Evolutionary conservation across 2,113 vertebrate genomes (phyloP), one percentile per base, ranked within the genome.

Genomic region (Lanius ludovicianus): DNA sequence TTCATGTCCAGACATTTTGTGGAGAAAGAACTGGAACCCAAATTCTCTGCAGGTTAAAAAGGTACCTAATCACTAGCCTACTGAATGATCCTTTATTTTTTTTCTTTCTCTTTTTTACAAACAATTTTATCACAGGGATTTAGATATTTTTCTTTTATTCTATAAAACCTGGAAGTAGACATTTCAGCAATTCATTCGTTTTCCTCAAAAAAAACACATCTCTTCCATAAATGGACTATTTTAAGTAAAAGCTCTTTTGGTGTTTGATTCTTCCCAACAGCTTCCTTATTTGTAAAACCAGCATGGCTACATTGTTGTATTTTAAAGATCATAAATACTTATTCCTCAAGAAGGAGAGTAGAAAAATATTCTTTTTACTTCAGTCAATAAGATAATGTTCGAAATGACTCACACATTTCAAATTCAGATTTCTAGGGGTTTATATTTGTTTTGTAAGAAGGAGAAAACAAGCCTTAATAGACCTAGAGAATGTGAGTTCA

Each of bases 331-430:
- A 63, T 63, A 95, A 94, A 67, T 31, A 41, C 3, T 6, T 46
- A 71, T 11, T 70, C 77, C 63, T 63, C 53, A 70, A 80, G 55
- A 65, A 91, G 27, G 9, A 47, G 33, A 90, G 33, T 25, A 67
- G 50, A 88, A 95, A 95, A 90, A 79, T 50, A 68, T 76, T 86
- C 46, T 82, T 84, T 78, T 77, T 87, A 57, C 30, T 90, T 93
- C 74, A 89, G 70, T 67, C 82, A 94, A 53, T 88, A 91, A 85
- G 69, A 69, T 80, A 68, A 88, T 67, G 33, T 74, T 95, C 35
- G 59, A 84, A 93, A 86, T 96, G 1, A 89, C 65, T 90, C 88
- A 75, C 5, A 56, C 33, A 57, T 83, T 95, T 93, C 41, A 87
- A 91, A 83, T 76, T 56, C 57, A 63, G 22, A 59, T 94, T 89